Evolutionary conservation across 2,888 invertebrate species (phyloP).

Genomic region (Dusona sp.): DNA sequence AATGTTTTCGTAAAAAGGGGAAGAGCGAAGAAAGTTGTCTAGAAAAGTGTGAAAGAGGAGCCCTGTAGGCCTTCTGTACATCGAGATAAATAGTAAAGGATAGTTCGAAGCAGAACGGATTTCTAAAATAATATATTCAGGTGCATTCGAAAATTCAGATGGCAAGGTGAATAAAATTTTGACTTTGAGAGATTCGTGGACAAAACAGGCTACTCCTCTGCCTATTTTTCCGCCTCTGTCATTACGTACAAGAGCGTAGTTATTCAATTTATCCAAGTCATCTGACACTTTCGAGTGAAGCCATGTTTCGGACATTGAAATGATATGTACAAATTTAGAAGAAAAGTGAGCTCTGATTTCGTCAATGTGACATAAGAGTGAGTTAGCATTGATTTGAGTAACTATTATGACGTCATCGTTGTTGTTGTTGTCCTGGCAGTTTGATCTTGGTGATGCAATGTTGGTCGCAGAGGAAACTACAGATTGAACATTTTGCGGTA

Average conservation of each 20-base stretch:
- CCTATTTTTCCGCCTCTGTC: conserved; percentile 29
- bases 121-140: background rate
- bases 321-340: background rate
- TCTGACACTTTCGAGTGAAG: conserved; percentile 11
- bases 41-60: background rate
- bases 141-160: background rate
- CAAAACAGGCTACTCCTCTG: conserved; percentile 50
- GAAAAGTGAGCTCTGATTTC: background rate
- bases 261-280: background rate
- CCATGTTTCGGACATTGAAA: conserved; percentile 37
- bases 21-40: background rate
- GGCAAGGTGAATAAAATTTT: background rate
- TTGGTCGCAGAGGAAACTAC: too few relatives aligned
- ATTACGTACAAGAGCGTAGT: conserved; percentile 42
- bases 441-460: background rate
- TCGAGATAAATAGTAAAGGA: background rate
- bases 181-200: conserved; percentile 25
- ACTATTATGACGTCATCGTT: background rate
- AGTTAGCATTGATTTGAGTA: background rate
- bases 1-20: background rate
- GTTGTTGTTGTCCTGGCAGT: background rate
- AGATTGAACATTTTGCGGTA: background rate
- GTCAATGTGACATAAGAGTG: background rate
- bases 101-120: background rate
- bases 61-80: conserved; percentile 18